Evolutionary conservation across 1,140 invertebrate species (phyloP).

Genomic region (Zaprionus kolodkinae): DNA sequence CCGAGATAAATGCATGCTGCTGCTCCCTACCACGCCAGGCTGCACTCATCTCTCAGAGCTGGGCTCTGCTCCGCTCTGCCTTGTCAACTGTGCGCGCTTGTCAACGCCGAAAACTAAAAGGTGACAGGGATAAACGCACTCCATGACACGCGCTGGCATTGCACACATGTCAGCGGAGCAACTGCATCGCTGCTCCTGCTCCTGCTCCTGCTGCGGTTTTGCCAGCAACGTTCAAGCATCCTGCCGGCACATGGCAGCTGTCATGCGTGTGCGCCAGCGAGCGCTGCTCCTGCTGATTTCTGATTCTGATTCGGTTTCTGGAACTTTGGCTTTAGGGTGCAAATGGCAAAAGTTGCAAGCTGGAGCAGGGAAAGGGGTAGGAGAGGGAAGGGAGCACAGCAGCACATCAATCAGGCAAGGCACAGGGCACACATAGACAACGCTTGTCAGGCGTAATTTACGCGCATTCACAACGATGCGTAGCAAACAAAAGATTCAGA

Average conservation of each 20-base stretch:
- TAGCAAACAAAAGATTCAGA: slow-evolving; percentile 72
- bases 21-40: background rate
- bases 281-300: slow-evolving; percentile 47
- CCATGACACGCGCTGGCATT: slow-evolving; percentile 38
- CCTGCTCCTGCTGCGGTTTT: slow-evolving; percentile 45
- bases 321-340: slow-evolving; percentile 40
- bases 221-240: slow-evolving; percentile 13
- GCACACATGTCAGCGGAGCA: slow-evolving; percentile 40
- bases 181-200: slow-evolving; percentile 39
- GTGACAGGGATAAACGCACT: slow-evolving; percentile 74
- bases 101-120: slow-evolving; percentile 81
- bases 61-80: background rate
- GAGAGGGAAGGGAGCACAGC: background rate
- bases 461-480: slow-evolving; percentile 59
- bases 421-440: slow-evolving; percentile 40
- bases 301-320: slow-evolving; percentile 44
- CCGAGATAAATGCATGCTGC: slow-evolving; percentile 74
- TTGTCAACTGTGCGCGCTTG: slow-evolving; percentile 74
- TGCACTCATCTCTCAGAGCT: too few species aligned
- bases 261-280: slow-evolving; percentile 68
- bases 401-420: slow-evolving; percentile 68
- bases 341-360: slow-evolving; percentile 62
- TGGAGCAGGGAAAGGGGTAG: background rate
- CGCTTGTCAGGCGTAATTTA: slow-evolving; percentile 76
- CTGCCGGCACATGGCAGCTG: slow-evolving; percentile 69